Base-by-base conservation (phyloP, 1,140 invertebrate genomes). In the Ceratosolen solmsi region DNA sequence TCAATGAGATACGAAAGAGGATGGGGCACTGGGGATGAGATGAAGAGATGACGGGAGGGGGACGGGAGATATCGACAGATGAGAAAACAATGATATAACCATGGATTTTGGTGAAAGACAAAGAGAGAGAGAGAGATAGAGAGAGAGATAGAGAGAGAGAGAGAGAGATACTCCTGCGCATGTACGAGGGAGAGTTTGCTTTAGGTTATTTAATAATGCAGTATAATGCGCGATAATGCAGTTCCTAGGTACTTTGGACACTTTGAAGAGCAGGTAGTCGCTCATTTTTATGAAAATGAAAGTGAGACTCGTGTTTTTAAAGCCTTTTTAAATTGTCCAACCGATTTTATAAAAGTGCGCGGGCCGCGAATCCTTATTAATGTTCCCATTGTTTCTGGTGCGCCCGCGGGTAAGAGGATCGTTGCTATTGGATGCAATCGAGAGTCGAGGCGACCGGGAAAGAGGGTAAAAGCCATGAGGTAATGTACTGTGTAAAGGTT, bases 361-460 rank as follows among this genome's bases (percentile, higher is more conserved):
- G n/a, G n/a, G 15, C 17, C 17, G 41, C 30, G 68, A 58, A 80
- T 75, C 80, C 72, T 80, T 83, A 85, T 84, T 85, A 85, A 85
- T 85, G 73, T 74, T 46, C 46, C 73, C 73, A 83, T 85, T 84
- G 84, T 85, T 68, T 79, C 72, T 33, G 54, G 49, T 77, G 72
- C 30, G 65, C 11, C 22, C 49, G 82, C 74, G 81, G 60, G 51
- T 27, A 58, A 7, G 20, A 77, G 51, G 38, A n/a, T 58, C 73
- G 60, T 38, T 65, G 73, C 83, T 79, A 83, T 83, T 83, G 84
- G 79, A 72, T 78, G 82, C 58, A 75, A 75, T 75, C 58, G 72
- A 75, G 51, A 54, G 17, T 15, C 46, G 38, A 9, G 68, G 68
- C 36, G 68, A 49, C 17, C 41, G 68, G 68, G 49, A 5, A n/a